phyloP scores from a whole-genome alignment of 1,140 invertebrate species.

The Drosophila biarmipes region DNA sequence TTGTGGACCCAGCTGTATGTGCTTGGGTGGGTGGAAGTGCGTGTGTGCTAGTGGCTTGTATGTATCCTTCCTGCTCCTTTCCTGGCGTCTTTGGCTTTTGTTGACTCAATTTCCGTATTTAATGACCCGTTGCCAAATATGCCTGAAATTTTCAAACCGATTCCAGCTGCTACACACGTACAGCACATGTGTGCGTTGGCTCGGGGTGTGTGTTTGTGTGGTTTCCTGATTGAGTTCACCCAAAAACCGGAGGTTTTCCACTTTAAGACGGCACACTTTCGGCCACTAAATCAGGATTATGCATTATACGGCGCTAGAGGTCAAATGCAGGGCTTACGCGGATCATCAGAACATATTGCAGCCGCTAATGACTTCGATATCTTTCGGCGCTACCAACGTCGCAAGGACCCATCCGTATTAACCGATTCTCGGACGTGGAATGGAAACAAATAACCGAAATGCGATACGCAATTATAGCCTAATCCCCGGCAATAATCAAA shows the following conservation, averaged over 20 bases:
- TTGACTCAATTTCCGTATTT: constrained; percentile 84
- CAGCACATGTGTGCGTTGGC: neutral
- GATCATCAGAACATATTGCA: constrained; percentile 60
- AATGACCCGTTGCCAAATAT: constrained; percentile 81
- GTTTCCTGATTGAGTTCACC: constrained; percentile 53
- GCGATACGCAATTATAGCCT: constrained; percentile 79
- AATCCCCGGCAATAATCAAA: constrained; percentile 76
- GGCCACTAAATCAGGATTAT: constrained; percentile 18
- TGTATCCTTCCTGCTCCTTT: constrained; percentile 65
- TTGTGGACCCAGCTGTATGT: constrained; percentile 8
- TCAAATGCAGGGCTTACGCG: constrained; percentile 37
- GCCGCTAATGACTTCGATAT: constrained; percentile 33
- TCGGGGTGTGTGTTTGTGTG: constrained; percentile 20
- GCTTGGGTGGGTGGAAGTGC: constrained; percentile 34
- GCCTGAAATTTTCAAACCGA: constrained; percentile 72
- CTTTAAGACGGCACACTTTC: constrained; percentile 10
- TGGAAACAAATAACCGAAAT: constrained; percentile 77
- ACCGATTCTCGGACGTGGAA: constrained; percentile 42
- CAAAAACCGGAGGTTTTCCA: constrained; percentile 17
- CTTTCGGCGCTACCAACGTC: neutral
- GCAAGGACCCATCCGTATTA: constrained; percentile 17
- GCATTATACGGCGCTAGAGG: constrained; percentile 16
- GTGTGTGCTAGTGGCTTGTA: constrained; percentile 60
- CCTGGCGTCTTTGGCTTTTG: constrained; percentile 75
- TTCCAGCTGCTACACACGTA: constrained; percentile 32